phyloP scores from a whole-genome alignment of 2,888 invertebrate genomes.

The Masnerella sp. region DNA sequence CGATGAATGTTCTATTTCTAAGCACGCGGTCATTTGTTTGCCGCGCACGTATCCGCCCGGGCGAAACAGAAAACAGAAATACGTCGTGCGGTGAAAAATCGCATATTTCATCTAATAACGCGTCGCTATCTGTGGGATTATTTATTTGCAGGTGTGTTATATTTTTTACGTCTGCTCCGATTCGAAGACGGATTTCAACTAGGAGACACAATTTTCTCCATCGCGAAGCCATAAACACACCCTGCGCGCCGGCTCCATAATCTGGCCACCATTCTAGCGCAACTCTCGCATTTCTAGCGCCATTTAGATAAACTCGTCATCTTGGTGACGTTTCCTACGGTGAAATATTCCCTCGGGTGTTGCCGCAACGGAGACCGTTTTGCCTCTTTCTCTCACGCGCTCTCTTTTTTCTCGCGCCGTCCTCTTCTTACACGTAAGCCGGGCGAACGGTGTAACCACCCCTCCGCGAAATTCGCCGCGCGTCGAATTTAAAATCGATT shows the following conservation, averaged over 20 bases:
- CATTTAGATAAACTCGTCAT: conserved; percentile 77
- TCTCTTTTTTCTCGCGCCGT: conserved; percentile 33
- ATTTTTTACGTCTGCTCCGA: conserved; percentile 43
- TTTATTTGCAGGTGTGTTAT: conserved; percentile 38
- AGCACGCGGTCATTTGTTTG: neutral
- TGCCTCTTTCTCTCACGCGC: conserved; percentile 4
- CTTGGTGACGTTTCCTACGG: conserved; percentile 72
- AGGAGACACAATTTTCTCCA: conserved; percentile 71
- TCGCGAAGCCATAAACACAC: conserved; percentile 73
- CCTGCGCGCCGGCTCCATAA: conserved; percentile 65
- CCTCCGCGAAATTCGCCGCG: conserved; percentile 52
- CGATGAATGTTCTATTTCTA: conserved; percentile 4
- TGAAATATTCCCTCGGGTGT: conserved; percentile 72
- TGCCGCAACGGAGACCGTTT: conserved; percentile 48
- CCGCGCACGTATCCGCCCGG: neutral
- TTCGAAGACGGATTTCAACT: conserved; percentile 57
- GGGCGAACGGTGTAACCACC: conserved; percentile 60
- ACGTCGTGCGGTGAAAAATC: conserved; percentile 32
- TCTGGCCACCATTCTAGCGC: conserved; percentile 67
- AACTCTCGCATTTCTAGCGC: conserved; percentile 70
- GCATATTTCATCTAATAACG: conserved; percentile 28
- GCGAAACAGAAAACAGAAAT: conserved; percentile 4
- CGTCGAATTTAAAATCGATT: conserved; percentile 69
- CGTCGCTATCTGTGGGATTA: conserved; percentile 28
- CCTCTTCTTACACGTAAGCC: conserved; percentile 27